Base-by-base conservation (phyloP, 2,113 vertebrate species). In the Telmatochromis brichardi region DNA sequence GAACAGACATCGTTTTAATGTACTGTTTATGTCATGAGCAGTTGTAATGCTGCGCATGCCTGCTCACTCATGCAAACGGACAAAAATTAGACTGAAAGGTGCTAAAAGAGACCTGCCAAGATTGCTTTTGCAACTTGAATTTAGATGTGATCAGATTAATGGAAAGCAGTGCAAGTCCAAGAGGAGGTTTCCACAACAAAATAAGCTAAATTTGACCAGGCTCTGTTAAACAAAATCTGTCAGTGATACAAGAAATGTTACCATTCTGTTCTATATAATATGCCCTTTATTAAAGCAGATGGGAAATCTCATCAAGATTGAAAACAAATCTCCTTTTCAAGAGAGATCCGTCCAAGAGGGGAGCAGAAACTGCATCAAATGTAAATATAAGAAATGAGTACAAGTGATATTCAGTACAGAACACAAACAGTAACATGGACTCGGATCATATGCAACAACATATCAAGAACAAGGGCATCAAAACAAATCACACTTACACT, bases 181-280 rank as follows among this genome's bases (percentile, higher is more conserved):
- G 31, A 12, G 31, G 1, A 21, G 63, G 19, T 68, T 68, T 68
- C 63, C 19, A 9, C 11, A 4, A 68, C 63, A 68, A 68, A 40
- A 40, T 1, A 3, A 68, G 8, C 33, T 73, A 12, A 33, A 57
- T 84, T 50, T 47, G 4, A 55, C 17, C 14, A 17, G 57, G 71
- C 81, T 80, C 78, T 33, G 58, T 63, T 55, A 81, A 19, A 42
- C 31, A 60, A 23, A 65, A 63, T 83, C 28, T 40, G 21, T 47
- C 28, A 21, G 31, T 1, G 55, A 68, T 17, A 78, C 68, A 45
- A 73, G 14, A 45, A 28, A 26, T 71, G 2, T 50, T 51, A 79
- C 19, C 37, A 78, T 42, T 53, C 9, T 17, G n/a, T 78, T 85
- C 7, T 5, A 82, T 15, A 33, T 14, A 88, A 92, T 73, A 45